These are phyloP conservation scores for Fregetta grallaria DNA, from an alignment of 2,113 vertebrate species.

Conservation along the genomic window DNA sequence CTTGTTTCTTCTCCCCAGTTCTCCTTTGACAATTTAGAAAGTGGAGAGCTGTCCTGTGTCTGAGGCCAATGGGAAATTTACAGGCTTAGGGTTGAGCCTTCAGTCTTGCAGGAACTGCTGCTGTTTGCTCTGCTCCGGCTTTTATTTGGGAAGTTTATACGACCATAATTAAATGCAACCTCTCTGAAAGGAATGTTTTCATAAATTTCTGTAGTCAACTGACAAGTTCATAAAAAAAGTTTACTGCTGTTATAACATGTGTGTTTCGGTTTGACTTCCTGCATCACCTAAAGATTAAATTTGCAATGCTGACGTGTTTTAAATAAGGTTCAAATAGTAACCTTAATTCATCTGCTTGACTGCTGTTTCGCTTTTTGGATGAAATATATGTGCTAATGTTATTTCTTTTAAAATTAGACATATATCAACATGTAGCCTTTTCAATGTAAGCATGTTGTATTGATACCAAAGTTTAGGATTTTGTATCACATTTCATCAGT, in stretches of 20 bases:
- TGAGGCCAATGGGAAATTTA: neutral
- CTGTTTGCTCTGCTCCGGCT: neutral
- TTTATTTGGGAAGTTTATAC: neutral
- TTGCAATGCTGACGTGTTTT: neutral
- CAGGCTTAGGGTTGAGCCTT: neutral
- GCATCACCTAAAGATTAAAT: neutral
- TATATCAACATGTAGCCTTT: neutral
- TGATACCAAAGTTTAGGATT: neutral
- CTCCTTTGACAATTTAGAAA: neutral
- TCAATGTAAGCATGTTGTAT: neutral
- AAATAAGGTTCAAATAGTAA: neutral
- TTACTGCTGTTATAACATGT: neutral
- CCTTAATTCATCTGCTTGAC: neutral
- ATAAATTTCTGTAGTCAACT: neutral
- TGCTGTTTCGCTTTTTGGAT: neutral
- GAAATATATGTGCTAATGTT: neutral
- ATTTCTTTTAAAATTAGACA: neutral
- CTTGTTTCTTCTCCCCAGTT: neutral
- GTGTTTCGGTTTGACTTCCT: neutral
- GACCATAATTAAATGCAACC: neutral
- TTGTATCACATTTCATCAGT: neutral
- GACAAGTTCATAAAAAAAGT: neutral
- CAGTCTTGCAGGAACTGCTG: neutral
- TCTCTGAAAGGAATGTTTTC: neutral
- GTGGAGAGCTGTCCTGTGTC: neutral